Evolutionary conservation across 2,888 invertebrate species (phyloP), one percentile per base, ranked within the genome.

Genomic region (Stegana nigrithorax): DNA sequence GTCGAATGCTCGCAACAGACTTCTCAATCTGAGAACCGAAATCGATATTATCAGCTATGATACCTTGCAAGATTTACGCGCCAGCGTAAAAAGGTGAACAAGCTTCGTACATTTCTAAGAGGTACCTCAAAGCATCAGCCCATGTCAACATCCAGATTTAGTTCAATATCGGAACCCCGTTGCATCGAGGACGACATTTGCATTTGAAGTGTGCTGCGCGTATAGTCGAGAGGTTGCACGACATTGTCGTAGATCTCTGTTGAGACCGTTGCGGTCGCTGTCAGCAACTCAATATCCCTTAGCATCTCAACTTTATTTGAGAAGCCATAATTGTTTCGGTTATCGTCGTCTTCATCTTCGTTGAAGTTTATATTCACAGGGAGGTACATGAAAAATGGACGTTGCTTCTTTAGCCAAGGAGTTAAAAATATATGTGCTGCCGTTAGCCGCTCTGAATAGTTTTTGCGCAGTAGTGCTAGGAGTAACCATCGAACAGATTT

Each of bases 331-430:
- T 51, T 12, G 42, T 17, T 10, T 5, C 5, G 42, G n/a, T 17
- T 62, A 39, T 72, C 68, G n/a, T 69, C 67, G 2, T 72, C 71
- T 0, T 65, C 63, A 10, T 78, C 74, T 57, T 81, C 83, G n/a
- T 73, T 73, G 53, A 83, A 78, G 51, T 70, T 69, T 3, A 79
- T 76, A 70, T 82, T 67, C 2, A 81, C 81, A 0, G 83, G 80
- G 56, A 84, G 73, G 64, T 82, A 77, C 72, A 83, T 71, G 23
- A 81, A 78, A 39, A 78, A 83, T 6, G 82, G 81, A 6, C 76
- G 75, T 59, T 82, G 80, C 60, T 82, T 78, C 29, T 70, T 72
- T 62, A 84, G 59, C 84, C 84, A 84, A 0, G 84, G 83, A 53
- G 79, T 72, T 4, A 81, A 42, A 27, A 84, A 83, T 29, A 84